A percentile compares a stretch with the other conserved stretches of the same genome.
Conservation (phyloP, 2,888 invertebrate genomes). For the Nephrotoma appendiculata region DNA sequence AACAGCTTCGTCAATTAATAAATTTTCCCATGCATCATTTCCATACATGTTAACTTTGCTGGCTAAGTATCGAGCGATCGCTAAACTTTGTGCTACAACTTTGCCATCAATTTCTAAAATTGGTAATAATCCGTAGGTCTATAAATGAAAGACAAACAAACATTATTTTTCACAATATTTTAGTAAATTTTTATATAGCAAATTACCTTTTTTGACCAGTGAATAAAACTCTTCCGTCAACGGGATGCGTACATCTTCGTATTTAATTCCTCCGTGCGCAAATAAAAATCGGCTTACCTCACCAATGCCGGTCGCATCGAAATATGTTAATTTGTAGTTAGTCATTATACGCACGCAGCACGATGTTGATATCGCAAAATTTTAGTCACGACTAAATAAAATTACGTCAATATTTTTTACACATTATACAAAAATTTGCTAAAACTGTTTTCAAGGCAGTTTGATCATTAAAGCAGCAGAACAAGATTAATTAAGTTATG, state of each 20-base stretch:
- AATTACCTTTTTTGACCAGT: neutral
- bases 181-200: neutral
- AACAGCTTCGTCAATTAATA: neutral
- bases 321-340: slow-evolving; percentile 28
- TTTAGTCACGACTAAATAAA: too few relatives aligned
- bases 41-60: neutral
- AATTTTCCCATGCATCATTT: neutral
- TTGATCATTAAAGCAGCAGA: too few relatives aligned
- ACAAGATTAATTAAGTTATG: too few relatives aligned
- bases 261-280: slow-evolving; percentile 43
- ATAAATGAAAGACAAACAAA: too few relatives aligned
- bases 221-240: slow-evolving; percentile 21
- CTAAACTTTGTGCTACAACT: neutral
- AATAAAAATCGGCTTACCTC: slow-evolving; percentile 47
- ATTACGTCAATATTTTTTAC: too few relatives aligned
- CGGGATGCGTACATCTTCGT: slow-evolving; percentile 44
- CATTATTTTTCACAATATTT: too few relatives aligned
- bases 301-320: slow-evolving; percentile 43
- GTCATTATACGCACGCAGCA: neutral
- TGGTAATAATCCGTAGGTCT: neutral
- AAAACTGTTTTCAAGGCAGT: too few relatives aligned
- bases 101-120: neutral
- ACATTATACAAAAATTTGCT: too few relatives aligned
- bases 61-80: neutral
- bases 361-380: too few relatives aligned